Conservation (phyloP, 2,113 vertebrate species). For the Solenodon paradoxus region DNA sequence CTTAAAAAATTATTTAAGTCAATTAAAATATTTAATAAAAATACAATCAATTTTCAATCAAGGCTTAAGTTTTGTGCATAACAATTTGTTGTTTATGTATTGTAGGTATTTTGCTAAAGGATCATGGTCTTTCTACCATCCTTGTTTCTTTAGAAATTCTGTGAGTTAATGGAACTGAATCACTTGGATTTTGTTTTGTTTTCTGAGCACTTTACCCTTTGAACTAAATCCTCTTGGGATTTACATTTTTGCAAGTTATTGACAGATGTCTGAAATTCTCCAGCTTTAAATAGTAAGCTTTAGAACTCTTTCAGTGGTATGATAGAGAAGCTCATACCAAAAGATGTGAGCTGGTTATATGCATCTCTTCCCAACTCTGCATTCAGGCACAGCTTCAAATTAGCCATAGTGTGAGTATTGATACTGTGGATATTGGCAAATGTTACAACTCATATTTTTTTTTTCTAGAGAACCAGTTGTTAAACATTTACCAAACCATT, state of each 20-base stretch:
- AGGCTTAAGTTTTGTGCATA: neutral
- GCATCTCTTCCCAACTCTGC: too few species aligned
- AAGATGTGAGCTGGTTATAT: too few species aligned
- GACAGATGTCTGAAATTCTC: conserved; percentile 9
- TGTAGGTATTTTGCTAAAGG: neutral
- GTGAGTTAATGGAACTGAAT: neutral
- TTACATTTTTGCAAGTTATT: neutral
- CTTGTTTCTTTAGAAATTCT: neutral
- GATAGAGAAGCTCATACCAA: neutral
- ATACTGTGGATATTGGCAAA: neutral
- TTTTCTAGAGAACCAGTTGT: neutral
- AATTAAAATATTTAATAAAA: neutral
- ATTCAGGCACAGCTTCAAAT: neutral
- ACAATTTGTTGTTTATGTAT: neutral
- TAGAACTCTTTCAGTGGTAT: neutral
- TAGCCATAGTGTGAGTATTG: neutral
- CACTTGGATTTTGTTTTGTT: neutral
- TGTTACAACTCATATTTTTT: neutral
- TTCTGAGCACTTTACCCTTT: conserved; percentile 12
- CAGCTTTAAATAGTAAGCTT: neutral
- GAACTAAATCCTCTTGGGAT: neutral
- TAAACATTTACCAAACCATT: neutral
- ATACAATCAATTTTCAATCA: neutral
- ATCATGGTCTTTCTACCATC: neutral
- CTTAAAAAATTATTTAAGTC: neutral